Evolutionary conservation across 2,797 vertebrate species (phyloP).

Genomic region (Pseudomugil gertrudae): DNA sequence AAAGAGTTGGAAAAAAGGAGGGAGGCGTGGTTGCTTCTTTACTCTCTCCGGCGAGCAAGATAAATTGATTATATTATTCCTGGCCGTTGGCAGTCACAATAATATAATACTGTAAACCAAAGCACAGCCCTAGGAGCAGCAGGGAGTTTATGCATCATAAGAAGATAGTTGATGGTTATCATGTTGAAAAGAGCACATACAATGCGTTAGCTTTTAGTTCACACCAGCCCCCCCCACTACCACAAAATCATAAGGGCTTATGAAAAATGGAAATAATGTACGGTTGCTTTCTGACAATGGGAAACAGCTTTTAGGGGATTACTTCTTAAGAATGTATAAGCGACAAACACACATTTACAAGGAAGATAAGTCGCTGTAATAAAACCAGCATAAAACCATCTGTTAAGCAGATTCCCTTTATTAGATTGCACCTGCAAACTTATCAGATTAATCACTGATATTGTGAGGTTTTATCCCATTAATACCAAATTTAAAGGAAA

Average conservation of each 20-base stretch:
- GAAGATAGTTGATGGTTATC: constrained; percentile 55
- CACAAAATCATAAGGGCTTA: constrained; percentile 18
- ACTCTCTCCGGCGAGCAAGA: constrained; percentile 52
- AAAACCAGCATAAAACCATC: neutral
- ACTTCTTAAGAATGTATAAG: neutral
- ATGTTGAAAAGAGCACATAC: constrained; percentile 48
- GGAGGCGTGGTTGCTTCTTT: constrained; percentile 26
- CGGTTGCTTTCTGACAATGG: constrained; percentile 27
- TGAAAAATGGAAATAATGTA: constrained; percentile 16
- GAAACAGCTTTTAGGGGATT: neutral
- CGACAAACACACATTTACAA: neutral
- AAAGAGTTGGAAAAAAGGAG: constrained; percentile 11
- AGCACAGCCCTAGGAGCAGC: constrained; percentile 59
- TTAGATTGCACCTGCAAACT: neutral
- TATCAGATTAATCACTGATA: neutral
- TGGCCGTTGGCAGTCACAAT: constrained; percentile 63
- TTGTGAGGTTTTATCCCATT: neutral
- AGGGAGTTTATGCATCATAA: constrained; percentile 62
- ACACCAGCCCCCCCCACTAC: constrained; percentile 4
- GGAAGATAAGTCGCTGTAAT: neutral
- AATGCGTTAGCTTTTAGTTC: constrained; percentile 30
- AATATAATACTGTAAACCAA: constrained; percentile 70
- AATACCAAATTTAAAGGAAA: constrained; percentile 3
- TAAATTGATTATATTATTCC: constrained; percentile 74
- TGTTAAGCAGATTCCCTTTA: neutral